Percentiles rank a stretch among this genome's conserved stretches.
Conservation (phyloP, 2,113 vertebrate species). For the Hymenochirus boettgeri region DNA sequence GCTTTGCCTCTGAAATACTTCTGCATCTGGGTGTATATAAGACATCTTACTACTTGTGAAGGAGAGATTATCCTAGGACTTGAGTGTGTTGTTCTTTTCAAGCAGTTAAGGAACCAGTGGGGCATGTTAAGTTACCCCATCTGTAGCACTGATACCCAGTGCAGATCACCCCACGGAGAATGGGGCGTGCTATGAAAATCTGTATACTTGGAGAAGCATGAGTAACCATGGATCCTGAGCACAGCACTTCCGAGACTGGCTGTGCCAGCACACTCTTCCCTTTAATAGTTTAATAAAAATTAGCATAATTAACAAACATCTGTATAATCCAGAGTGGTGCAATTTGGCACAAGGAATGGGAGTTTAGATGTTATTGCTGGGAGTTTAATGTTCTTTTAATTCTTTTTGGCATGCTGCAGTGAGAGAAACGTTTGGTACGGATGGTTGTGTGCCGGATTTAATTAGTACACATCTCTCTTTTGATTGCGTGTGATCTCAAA, state of each 20-base stretch:
- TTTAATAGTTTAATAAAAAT: slow-evolving; percentile 83
- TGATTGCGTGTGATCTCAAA: slow-evolving; percentile 61
- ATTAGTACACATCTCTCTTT: slow-evolving; percentile 67
- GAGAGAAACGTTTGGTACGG: slow-evolving; percentile 62
- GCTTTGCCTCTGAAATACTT: slow-evolving; percentile 22
- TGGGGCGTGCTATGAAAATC: neutral
- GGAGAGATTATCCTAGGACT: neutral
- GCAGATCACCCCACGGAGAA: slow-evolving; percentile 12
- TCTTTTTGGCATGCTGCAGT: slow-evolving; percentile 65
- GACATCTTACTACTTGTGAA: slow-evolving; percentile 30
- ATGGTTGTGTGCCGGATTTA: slow-evolving; percentile 61
- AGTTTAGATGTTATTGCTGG: slow-evolving; percentile 69
- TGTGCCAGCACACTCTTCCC: slow-evolving; percentile 65
- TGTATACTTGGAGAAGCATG: slow-evolving; percentile 19
- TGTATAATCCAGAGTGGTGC: slow-evolving; percentile 74
- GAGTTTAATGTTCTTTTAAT: slow-evolving; percentile 81
- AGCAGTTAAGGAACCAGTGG: slow-evolving; percentile 1
- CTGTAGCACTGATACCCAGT: slow-evolving; percentile 23
- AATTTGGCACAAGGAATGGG: slow-evolving; percentile 76
- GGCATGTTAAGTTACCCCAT: slow-evolving; percentile 10
- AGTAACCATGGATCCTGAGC: slow-evolving; percentile 44
- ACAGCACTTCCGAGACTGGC: slow-evolving; percentile 49
- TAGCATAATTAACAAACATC: slow-evolving; percentile 84
- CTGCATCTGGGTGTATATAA: slow-evolving; percentile 26
- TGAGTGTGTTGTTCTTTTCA: neutral